Evolutionary conservation across 2,888 invertebrate species (phyloP).

Genomic region (Neuroscelio doddi): DNA sequence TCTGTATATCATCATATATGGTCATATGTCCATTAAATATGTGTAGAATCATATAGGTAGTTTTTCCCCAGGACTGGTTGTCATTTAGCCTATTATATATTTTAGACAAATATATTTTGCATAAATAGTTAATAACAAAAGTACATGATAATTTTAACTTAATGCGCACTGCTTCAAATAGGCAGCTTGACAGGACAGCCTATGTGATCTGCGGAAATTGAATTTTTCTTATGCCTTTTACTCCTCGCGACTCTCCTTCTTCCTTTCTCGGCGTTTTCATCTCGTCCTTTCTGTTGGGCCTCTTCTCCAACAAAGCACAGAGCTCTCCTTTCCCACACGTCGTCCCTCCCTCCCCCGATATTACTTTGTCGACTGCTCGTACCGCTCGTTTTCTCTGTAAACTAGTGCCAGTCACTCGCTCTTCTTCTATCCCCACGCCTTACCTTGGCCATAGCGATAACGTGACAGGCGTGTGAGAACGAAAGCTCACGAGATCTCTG

Average conservation of each 20-base stretch:
- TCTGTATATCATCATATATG: too few relatives aligned
- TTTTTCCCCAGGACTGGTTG: too few relatives aligned
- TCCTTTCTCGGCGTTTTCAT: background rate
- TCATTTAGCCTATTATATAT: too few relatives aligned
- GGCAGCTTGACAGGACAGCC: slow-evolving; percentile 35
- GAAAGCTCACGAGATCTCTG: slow-evolving; percentile 36
- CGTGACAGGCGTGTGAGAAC: slow-evolving; percentile 36
- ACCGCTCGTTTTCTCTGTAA: slow-evolving; percentile 1
- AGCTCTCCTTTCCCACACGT: slow-evolving; percentile 29
- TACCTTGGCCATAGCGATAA: slow-evolving; percentile 20
- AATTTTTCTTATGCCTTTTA: slow-evolving; percentile 42
- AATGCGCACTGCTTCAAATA: slow-evolving; percentile 25
- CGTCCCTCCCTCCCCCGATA: background rate
- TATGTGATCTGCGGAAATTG: slow-evolving; percentile 40
- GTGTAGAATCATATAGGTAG: too few relatives aligned
- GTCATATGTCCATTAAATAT: too few relatives aligned
- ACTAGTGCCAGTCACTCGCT: background rate
- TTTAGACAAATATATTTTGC: too few relatives aligned
- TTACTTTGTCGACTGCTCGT: slow-evolving; percentile 4
- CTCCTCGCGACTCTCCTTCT: too few relatives aligned
- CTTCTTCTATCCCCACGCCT: slow-evolving; percentile 4
- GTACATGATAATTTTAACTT: too few relatives aligned
- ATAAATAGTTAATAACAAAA: too few relatives aligned
- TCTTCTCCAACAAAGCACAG: slow-evolving; percentile 4
- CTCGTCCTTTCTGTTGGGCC: slow-evolving; percentile 27